Evolutionary conservation across 2,113 vertebrate species (phyloP).

Genomic region (Scomber colias): DNA sequence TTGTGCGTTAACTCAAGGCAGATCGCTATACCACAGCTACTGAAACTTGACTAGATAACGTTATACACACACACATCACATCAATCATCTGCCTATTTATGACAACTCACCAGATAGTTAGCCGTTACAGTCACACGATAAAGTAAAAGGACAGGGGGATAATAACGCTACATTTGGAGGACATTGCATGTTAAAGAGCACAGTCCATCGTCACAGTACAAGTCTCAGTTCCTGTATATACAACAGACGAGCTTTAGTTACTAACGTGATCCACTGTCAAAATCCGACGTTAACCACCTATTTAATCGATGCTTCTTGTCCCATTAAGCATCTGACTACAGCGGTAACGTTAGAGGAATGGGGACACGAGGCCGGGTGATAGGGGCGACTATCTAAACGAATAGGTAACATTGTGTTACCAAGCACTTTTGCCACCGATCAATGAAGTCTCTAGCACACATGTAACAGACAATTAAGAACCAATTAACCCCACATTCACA

Average conservation of each 20-base stretch:
- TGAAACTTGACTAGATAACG: conserved; percentile 49
- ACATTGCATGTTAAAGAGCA: conserved; percentile 27
- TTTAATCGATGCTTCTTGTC: neutral
- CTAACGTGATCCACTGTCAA: conserved; percentile 12
- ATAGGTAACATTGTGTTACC: conserved; percentile 12
- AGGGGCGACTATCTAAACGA: conserved; percentile 35
- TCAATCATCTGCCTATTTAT: conserved; percentile 30
- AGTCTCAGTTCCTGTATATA: conserved; percentile 6
- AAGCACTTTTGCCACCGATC: conserved; percentile 5
- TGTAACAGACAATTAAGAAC: neutral
- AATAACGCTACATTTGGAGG: conserved; percentile 8
- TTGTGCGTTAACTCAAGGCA: conserved; percentile 38
- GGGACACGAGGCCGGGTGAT: conserved; percentile 63
- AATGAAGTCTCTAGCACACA: conserved; percentile 7
- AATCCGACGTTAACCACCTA: neutral
- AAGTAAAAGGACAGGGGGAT: neutral
- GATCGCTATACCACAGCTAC: conserved; percentile 40
- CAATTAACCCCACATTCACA: neutral
- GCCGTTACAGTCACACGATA: neutral
- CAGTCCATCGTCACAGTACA: conserved; percentile 19
- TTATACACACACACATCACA: conserved; percentile 24
- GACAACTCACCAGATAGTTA: conserved; percentile 1
- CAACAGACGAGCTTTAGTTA: neutral
- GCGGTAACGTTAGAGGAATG: conserved; percentile 8
- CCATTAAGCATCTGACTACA: conserved; percentile 8